These are phyloP conservation scores for Gymnocypris eckloni DNA, from an alignment of 2,797 vertebrate species.

Conservation along the genomic window DNA sequence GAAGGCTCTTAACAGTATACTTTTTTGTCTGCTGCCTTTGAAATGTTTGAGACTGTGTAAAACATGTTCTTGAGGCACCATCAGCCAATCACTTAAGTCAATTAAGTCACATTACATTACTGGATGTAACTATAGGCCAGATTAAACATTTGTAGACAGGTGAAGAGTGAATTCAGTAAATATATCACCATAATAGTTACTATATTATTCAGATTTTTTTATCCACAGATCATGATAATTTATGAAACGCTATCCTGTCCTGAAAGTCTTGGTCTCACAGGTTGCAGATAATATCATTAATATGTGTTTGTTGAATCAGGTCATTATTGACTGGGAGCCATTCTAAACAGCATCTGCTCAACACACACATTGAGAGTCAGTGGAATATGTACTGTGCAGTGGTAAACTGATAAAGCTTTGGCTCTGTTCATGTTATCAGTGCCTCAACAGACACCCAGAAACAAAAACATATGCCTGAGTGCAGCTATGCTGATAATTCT, in stretches of 20 bases:
- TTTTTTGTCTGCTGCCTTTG: neutral
- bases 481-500: conserved; percentile 33
- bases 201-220: neutral
- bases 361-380: neutral
- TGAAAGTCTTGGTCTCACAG: neutral
- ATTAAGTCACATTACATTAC: neutral
- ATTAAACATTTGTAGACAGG: neutral
- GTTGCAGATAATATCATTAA: conserved; percentile 38
- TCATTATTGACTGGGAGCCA: conserved; percentile 42
- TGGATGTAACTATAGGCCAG: neutral
- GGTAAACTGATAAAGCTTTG: conserved; percentile 30
- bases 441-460: conserved; percentile 27
- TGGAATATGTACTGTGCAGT: conserved; percentile 40
- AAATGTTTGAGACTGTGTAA: neutral
- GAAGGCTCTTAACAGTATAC: neutral
- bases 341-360: conserved; percentile 38
- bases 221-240: neutral
- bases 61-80: neutral
- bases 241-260: conserved; percentile 1
- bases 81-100: neutral
- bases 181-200: neutral
- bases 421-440: conserved; percentile 24
- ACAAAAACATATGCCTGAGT: conserved; percentile 36
- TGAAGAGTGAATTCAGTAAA: neutral
- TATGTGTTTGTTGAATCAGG: conserved; percentile 31